Evolutionary conservation across 1,140 invertebrate species (phyloP).

Genomic region (Pseudomyrmex concolor): DNA sequence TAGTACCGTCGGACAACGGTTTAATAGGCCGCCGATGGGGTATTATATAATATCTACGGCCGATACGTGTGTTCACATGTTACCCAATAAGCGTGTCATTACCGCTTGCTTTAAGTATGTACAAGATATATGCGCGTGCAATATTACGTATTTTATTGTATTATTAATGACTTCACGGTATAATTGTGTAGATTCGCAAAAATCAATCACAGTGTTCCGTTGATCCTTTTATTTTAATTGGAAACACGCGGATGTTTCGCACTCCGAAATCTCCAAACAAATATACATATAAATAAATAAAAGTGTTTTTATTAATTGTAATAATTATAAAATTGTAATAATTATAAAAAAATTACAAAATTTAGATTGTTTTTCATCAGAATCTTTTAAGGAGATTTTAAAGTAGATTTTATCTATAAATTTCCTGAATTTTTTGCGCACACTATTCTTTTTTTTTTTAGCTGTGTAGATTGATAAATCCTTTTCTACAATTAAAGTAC

Average conservation of each 20-base stretch:
- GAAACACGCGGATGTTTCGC: no score
- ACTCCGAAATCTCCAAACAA: background rate
- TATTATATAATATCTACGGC: constrained; percentile 58
- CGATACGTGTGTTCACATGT: constrained; percentile 50
- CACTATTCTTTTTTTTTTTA: no score
- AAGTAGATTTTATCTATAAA: no score
- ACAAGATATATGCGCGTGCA: constrained; percentile 2
- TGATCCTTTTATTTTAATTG: constrained; percentile 37
- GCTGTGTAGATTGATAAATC: no score
- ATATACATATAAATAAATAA: no score
- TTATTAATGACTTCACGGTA: constrained; percentile 1
- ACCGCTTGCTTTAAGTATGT: constrained; percentile 24
- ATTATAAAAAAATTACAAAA: background rate
- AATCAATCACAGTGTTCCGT: constrained; percentile 11
- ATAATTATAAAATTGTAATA: no score
- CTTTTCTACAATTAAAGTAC: no score
- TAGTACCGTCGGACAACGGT: constrained; percentile 42
- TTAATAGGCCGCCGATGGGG: constrained; percentile 45
- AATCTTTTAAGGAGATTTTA: background rate
- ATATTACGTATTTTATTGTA: constrained; percentile 33
- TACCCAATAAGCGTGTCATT: constrained; percentile 60
- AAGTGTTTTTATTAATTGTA: no score
- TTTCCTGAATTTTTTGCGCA: no score
- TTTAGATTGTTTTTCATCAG: background rate
- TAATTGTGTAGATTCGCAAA: constrained; percentile 18